Conservation (phyloP, 1,140 invertebrate species). For the Drosophila nannoptera region DNA sequence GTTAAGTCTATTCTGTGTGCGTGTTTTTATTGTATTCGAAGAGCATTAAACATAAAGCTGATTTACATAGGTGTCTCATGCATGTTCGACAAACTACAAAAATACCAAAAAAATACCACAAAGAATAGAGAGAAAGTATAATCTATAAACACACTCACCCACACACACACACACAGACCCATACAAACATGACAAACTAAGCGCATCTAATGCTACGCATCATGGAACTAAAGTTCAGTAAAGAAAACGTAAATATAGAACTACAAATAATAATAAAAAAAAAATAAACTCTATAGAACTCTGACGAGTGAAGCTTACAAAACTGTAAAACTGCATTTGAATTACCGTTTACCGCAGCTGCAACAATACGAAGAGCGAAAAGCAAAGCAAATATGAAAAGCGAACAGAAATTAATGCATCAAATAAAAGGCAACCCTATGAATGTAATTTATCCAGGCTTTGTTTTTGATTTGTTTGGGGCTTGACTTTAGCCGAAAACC, state of each 20-base stretch:
- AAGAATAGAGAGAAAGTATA: slow-evolving; percentile 15
- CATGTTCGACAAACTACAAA: slow-evolving; percentile 34
- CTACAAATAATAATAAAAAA: slow-evolving; percentile 15
- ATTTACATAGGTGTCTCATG: slow-evolving; percentile 31
- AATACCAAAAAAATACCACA: slow-evolving; percentile 35
- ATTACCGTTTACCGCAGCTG: slow-evolving; percentile 54
- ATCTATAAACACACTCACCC: slow-evolving; percentile 32
- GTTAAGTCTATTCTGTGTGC: slow-evolving; percentile 67
- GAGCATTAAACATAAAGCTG: slow-evolving; percentile 41
- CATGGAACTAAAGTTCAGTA: slow-evolving; percentile 58
- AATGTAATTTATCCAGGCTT: slow-evolving; percentile 46
- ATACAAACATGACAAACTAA: slow-evolving; percentile 64
- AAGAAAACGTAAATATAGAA: slow-evolving; percentile 37
- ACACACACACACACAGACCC: slow-evolving; percentile 21
- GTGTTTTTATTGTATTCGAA: slow-evolving; percentile 64
- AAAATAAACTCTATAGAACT: slow-evolving; percentile 39
- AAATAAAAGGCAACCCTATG: slow-evolving; percentile 72
- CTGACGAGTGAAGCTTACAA: slow-evolving; percentile 60
- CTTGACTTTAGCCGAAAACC: neutral
- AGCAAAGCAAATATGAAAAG: slow-evolving; percentile 20
- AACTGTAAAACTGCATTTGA: slow-evolving; percentile 64
- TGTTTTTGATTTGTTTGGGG: slow-evolving; percentile 19
- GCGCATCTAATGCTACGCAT: slow-evolving; percentile 62
- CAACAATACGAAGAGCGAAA: slow-evolving; percentile 26
- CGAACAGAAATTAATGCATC: slow-evolving; percentile 60